Percentiles rank a stretch among this genome's conserved stretches.
phyloP scores from a whole-genome alignment of 2,888 invertebrate species.

The Eilema caniola region DNA sequence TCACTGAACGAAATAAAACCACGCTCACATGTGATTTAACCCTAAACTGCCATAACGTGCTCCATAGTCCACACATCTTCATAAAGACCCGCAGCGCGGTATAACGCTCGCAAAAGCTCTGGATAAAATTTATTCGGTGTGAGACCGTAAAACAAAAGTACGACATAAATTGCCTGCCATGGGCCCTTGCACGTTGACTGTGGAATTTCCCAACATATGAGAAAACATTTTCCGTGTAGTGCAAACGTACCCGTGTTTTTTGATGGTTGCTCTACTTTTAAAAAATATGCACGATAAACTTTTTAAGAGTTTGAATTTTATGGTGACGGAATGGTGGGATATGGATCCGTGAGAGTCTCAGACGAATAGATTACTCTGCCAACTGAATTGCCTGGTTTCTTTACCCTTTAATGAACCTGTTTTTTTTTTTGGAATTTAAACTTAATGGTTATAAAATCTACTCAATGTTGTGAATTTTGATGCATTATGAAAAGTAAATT shows the following conservation, averaged over 20 bases:
- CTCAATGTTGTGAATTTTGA: no score
- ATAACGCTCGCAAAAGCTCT: constrained; percentile 58
- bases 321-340: neutral
- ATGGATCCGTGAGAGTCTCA: neutral
- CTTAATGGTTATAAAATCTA: no score
- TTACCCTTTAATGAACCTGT: no score
- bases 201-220: constrained; percentile 83
- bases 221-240: constrained; percentile 78
- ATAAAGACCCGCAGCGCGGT: constrained; percentile 56
- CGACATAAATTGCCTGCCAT: constrained; percentile 76
- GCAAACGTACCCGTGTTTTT: constrained; percentile 55
- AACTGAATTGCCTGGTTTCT: neutral
- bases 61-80: constrained; percentile 50
- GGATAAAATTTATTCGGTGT: constrained; percentile 75
- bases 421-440: no score
- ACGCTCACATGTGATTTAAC: constrained; percentile 41
- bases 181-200: constrained; percentile 76
- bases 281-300: constrained; percentile 10
- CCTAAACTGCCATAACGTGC: constrained; percentile 46
- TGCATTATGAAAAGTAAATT: no score
- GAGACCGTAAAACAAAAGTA: constrained; percentile 81
- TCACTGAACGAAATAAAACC: constrained; percentile 38
- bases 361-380: neutral
- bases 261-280: constrained; percentile 66
- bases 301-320: neutral